Percentiles rank a stretch among this genome's conserved stretches.
Evolutionary conservation across 2,113 vertebrate genomes (phyloP).

Genomic region (Labrus mixtus): DNA sequence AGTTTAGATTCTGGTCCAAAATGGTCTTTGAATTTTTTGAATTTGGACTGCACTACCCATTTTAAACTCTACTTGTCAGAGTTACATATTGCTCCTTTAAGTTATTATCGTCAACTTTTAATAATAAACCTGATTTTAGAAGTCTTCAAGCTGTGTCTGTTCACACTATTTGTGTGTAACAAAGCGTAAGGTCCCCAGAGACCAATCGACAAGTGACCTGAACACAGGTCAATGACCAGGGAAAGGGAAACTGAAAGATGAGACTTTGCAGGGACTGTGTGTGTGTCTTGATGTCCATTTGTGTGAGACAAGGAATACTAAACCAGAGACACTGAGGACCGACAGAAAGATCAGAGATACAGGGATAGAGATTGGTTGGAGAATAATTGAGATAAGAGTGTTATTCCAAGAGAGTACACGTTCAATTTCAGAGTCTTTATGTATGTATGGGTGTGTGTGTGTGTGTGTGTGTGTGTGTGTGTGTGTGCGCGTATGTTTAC

Average conservation of each 20-base stretch:
- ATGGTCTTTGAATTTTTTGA: too few species aligned
- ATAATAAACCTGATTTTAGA: background rate
- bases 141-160: slow-evolving; percentile 1
- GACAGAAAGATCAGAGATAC: slow-evolving; percentile 13
- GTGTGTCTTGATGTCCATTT: slow-evolving; percentile 10
- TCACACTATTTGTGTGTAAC: slow-evolving; percentile 33
- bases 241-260: slow-evolving; percentile 66
- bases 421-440: background rate
- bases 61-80: too few species aligned
- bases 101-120: too few species aligned
- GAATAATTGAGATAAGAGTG: background rate
- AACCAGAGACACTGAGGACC: background rate
- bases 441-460: slow-evolving; percentile 4
- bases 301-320: background rate
- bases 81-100: too few species aligned
- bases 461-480: slow-evolving; percentile 27
- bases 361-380: background rate
- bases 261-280: slow-evolving; percentile 34
- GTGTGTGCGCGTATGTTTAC: slow-evolving; percentile 31
- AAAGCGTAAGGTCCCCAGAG: slow-evolving; percentile 53
- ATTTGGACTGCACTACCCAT: too few species aligned
- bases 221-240: slow-evolving; percentile 65
- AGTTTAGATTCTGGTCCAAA: too few species aligned
- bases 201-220: slow-evolving; percentile 58
- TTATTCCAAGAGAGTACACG: background rate